Base-by-base conservation (phyloP, 2,113 vertebrate genomes). In the Chaetorhynchus papuensis region DNA sequence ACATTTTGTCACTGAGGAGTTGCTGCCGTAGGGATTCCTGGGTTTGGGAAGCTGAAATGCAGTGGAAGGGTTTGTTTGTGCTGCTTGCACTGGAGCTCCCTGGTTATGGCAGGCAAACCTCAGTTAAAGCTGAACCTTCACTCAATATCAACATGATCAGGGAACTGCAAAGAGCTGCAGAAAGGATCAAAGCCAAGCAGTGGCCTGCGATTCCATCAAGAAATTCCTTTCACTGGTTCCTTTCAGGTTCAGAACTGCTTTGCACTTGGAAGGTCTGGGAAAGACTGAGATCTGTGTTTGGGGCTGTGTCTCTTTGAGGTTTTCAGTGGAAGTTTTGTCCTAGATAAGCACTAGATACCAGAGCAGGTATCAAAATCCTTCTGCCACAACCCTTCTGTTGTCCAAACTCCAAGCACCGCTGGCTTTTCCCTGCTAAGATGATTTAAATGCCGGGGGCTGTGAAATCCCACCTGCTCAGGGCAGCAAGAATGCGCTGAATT, bases 41-140 rank as follows among this genome's bases (percentile, higher is more conserved):
- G 93, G 86, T 97, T 96, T 96, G 94, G 90, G 97, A 95, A 65
- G 87, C 92, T 97, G 71, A 95, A 97, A 97, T 97, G 92, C 97
- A 87, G 92, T 95, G 97, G 96, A 96, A 97, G 92, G 96, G 81
- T 96, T 98, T 93, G 97, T 98, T 97, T 97, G 97, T 97, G 97
- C 96, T 96, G 96, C 78, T 97, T 97, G 93, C 77, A 83, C 95
- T 93, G 70, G 95, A 95, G 96, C 76, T 63, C 45, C 60, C 60
- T 97, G 96, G 96, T 97, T 97, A 86, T 94, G 97, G 91, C 92
- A 96, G 95, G 93, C 83, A 94, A 96, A 94, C 77, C 97, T 96
- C 96, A 96, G 76, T 90, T 95, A 94, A 96, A 97, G 96, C 96
- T 96, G 84, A 97, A 76, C 95, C 77, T 94, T 92, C 78, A 31